Base-by-base conservation (phyloP, 2,113 vertebrate species). In the Strigops habroptila region DNA sequence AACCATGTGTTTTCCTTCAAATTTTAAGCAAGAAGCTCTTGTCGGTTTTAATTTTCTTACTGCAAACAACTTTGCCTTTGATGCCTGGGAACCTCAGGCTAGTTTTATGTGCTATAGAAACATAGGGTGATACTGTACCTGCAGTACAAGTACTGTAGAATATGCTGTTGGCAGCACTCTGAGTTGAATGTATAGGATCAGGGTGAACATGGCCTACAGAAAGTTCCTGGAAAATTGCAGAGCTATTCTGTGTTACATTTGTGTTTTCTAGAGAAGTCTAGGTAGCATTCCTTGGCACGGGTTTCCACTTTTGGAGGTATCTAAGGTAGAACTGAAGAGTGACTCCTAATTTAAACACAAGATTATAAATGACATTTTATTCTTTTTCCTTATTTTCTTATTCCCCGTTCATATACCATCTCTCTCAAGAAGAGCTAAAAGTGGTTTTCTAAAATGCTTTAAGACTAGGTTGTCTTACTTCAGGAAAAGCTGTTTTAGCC, bases 361-460 rank as follows among this genome's bases (percentile, higher is more conserved):
- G n/a, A 37, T 35, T 79, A 80, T 18, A 60, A 76, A 60, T 53
- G 1, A 18, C 10, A 7, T 64, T 49, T 77, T 69, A 65, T 17
- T 63, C 6, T 67, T 87, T 60, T 62, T 33, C 44, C 23, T 55
- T 87, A 10, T 86, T 53, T 84, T 82, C n/a, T 74, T 78, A 60
- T 57, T 92, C 64, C 22, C 18, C 9, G 14, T 91, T 82, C 19
- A 64, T 43, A 81, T 68, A 48, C 13, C 5, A 52, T 4, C 9
- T 71, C 7, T 86, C 49, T 69, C 33, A 63, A 71, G 41, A 88
- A 84, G 12, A 67, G 14, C 51, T 77, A 59, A 74, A 79, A 90
- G 23, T 44, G 30, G 1, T 88, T 94, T 96, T 93, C 43, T 90
- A 82, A 94, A 93, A 53, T 87, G 17, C 53, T 92, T 91, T 93